These are phyloP conservation scores for Thalassaphorura encarpata DNA, from an alignment of 1,140 invertebrate genomes.

Conservation along the genomic window DNA sequence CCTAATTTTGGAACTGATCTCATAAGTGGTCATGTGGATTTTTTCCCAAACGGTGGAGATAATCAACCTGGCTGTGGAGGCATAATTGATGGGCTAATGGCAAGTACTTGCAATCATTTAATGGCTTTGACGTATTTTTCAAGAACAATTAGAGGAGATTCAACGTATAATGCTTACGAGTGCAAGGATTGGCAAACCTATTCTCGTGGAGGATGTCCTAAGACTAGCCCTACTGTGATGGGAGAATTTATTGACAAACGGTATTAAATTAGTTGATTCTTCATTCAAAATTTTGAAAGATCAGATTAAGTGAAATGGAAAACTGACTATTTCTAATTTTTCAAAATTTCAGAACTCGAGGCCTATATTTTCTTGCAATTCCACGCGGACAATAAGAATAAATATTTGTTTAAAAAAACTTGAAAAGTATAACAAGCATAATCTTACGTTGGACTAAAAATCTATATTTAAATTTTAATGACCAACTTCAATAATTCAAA, in stretches of 20 bases:
- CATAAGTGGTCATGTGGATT: conserved; percentile 9
- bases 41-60: conserved; percentile 25
- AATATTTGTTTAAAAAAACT: too few relatives aligned
- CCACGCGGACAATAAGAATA: too few relatives aligned
- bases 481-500: too few relatives aligned
- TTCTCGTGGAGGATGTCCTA: background rate
- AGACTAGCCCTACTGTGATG: conserved; percentile 2
- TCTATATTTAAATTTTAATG: too few relatives aligned
- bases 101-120: conserved; percentile 27
- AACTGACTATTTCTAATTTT: too few relatives aligned
- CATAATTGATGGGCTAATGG: background rate
- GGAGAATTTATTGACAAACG: conserved; percentile 6
- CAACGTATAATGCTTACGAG: conserved; percentile 7
- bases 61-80: conserved; percentile 23
- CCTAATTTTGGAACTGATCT: conserved; percentile 9
- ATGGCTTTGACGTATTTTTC: conserved; percentile 24
- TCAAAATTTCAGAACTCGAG: too few relatives aligned
- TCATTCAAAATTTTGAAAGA: conserved; percentile 1
- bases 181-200: conserved; percentile 12
- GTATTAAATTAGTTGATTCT: conserved; percentile 3
- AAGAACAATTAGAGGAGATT: conserved; percentile 15
- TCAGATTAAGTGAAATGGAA: too few relatives aligned
- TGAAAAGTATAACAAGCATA: too few relatives aligned
- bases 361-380: too few relatives aligned
- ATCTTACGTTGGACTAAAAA: too few relatives aligned